Evolutionary conservation across 2,113 vertebrate genomes (phyloP).

Genomic region (Podiceps cristatus): DNA sequence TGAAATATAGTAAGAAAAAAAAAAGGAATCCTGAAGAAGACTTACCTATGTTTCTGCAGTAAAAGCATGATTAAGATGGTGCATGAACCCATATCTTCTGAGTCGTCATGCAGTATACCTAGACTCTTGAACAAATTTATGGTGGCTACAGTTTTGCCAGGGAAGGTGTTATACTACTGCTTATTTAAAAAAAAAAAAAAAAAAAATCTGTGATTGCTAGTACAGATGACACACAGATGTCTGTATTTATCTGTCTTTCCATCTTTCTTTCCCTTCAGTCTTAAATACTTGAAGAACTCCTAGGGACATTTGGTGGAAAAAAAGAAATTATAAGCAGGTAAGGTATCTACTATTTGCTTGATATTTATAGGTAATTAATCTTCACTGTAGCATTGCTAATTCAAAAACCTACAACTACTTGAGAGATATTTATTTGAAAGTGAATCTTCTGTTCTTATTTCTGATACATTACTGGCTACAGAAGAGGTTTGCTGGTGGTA

Average conservation of each 20-base stretch:
- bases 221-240: not conserved
- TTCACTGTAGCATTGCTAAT: not conserved
- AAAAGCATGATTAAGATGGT: not conserved
- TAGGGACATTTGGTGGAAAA: not conserved
- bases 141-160: not conserved
- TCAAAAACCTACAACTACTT: not conserved
- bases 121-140: not conserved
- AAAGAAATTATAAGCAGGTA: not conserved
- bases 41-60: not conserved
- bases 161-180: not conserved
- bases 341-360: not conserved
- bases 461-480: not conserved
- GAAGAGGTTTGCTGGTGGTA: not conserved
- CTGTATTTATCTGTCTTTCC: not conserved
- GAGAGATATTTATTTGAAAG: not conserved
- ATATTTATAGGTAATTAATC: not conserved
- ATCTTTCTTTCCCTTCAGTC: not conserved
- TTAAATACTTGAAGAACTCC: not conserved
- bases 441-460: not conserved
- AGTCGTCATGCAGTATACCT: rapidly evolving
- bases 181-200: not conserved
- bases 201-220: not conserved
- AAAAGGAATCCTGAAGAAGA: not conserved
- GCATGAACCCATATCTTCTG: not conserved
- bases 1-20: not conserved